Percentiles rank a stretch among this genome's conserved stretches.
Evolutionary conservation across 2,113 vertebrate genomes (phyloP).

Genomic region (Xiphophorus couchianus): DNA sequence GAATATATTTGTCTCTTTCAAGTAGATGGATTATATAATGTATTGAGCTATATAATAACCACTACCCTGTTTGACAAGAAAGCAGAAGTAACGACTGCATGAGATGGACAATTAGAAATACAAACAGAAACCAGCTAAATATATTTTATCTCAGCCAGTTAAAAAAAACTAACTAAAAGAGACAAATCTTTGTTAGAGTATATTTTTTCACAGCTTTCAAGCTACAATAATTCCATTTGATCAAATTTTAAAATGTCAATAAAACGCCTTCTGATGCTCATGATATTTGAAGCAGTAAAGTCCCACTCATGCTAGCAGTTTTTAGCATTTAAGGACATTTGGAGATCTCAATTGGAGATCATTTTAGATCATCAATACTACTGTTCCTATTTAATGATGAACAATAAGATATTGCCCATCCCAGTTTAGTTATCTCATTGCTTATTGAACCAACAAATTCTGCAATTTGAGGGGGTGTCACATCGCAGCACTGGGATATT

Average conservation of each 20-base stretch:
- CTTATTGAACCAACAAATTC: not conserved
- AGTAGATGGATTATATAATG: not conserved
- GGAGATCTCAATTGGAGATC: not conserved
- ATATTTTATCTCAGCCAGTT: not conserved
- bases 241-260: not conserved
- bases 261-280: too few relatives aligned
- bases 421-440: not conserved
- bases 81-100: not conserved
- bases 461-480: not conserved
- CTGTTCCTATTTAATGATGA: not conserved
- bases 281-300: not conserved
- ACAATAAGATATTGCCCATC: not conserved
- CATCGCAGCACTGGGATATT: too few relatives aligned
- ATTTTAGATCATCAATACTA: not conserved
- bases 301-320: too few relatives aligned
- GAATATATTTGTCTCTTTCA: not conserved
- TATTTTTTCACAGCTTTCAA: not conserved
- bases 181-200: not conserved
- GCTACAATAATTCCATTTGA: not conserved
- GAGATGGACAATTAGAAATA: not conserved
- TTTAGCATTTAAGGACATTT: not conserved
- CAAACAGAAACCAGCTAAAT: not conserved
- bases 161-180: not conserved
- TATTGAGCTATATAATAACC: not conserved
- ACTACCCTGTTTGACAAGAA: not conserved